A percentile compares a stretch with the other conserved stretches of the same genome.
These are phyloP conservation scores for Aplochiton taeniatus DNA, from an alignment of 2,797 vertebrate species.

Conservation along the genomic window DNA sequence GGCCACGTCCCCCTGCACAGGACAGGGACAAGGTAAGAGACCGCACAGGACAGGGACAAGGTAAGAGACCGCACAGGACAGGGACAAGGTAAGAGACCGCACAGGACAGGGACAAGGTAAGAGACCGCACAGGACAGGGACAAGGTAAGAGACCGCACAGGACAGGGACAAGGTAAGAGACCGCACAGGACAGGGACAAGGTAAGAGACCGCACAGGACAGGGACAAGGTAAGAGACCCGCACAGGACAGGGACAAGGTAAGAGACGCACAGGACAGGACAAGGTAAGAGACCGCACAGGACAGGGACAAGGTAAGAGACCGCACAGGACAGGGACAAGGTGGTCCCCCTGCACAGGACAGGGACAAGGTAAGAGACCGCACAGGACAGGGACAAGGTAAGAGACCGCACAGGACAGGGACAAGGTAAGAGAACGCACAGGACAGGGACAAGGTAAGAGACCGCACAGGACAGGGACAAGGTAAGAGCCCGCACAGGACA, in stretches of 20 bases:
- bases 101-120: constrained; percentile 18
- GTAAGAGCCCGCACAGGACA: constrained; percentile 67
- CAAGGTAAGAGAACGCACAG: constrained; percentile 16
- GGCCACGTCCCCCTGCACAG: constrained; percentile 90
- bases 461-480: constrained; percentile 59
- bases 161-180: constrained; percentile 1
- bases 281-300: too few species aligned
- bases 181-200: constrained; percentile 59
- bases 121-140: constrained; percentile 62
- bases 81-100: constrained; percentile 58
- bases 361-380: not conserved
- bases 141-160: constrained; percentile 60
- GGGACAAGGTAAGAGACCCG: constrained; percentile 66
- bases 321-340: too few species aligned
- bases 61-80: constrained; percentile 60
- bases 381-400: too few species aligned
- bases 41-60: not conserved
- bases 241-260: constrained; percentile 18
- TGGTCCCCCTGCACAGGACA: constrained; percentile 82
- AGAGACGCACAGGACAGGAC: too few species aligned
- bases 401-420: constrained; percentile 65
- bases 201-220: constrained; percentile 61
- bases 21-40: constrained; percentile 1
- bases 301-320: not conserved
- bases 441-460: constrained; percentile 1